Conservation (phyloP, 1,140 invertebrate genomes). For the Megathymus violae region DNA sequence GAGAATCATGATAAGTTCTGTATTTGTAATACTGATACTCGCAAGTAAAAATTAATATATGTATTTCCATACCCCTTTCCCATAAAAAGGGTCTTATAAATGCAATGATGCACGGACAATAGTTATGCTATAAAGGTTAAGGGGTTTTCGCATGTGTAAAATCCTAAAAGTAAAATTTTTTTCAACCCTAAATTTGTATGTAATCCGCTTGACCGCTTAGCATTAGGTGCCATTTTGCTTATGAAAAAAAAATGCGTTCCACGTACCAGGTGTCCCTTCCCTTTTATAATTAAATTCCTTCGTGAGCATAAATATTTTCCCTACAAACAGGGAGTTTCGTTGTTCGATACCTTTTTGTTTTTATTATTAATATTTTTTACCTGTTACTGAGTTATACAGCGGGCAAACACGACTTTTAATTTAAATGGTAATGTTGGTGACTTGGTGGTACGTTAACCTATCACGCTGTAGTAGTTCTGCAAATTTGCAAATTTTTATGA, state of each 20-base stretch:
- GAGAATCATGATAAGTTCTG: too few species aligned
- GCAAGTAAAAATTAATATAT: too few species aligned
- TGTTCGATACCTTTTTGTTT: slow-evolving; percentile 15
- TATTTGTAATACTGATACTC: too few species aligned
- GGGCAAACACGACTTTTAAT: slow-evolving; percentile 19
- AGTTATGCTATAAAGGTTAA: too few species aligned
- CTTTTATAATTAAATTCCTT: slow-evolving; percentile 25
- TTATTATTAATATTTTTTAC: slow-evolving; percentile 6
- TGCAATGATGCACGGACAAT: too few species aligned
- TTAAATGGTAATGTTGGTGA: slow-evolving; percentile 22
- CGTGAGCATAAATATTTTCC: slow-evolving; percentile 19
- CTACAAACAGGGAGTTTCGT: not conserved
- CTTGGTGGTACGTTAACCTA: not conserved
- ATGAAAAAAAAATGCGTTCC: not conserved
- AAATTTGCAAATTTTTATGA: slow-evolving; percentile 7
- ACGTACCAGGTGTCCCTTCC: not conserved
- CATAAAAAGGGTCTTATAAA: too few species aligned
- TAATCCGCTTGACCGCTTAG: not conserved
- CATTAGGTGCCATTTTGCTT: slow-evolving; percentile 5
- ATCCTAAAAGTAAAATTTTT: not conserved
- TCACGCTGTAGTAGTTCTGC: slow-evolving; percentile 8
- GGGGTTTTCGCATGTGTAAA: too few species aligned
- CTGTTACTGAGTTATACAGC: slow-evolving; percentile 3
- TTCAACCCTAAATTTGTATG: not conserved
- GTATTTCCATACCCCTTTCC: too few species aligned